Conservation (phyloP, 2,113 vertebrate genomes). For the Romanogobio albipinnatus region DNA sequence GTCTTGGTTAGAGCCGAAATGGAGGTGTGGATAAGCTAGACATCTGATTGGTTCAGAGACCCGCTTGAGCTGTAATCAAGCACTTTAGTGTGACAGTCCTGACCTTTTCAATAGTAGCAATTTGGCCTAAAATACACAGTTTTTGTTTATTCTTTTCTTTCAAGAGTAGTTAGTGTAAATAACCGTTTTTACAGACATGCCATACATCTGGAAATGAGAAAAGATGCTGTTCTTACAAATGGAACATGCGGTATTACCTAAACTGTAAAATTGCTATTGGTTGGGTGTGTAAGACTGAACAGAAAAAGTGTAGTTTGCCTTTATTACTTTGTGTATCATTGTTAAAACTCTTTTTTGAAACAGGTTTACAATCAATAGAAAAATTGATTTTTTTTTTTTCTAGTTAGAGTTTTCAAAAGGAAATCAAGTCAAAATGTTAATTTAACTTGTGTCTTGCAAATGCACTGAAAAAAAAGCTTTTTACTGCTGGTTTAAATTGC, state of each 20-base stretch:
- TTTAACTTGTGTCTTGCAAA: too few species aligned
- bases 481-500: too few species aligned
- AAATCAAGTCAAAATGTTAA: neutral
- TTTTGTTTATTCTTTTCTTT: slow-evolving; percentile 5
- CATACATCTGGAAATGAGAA: neutral
- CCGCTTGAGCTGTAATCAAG: slow-evolving; percentile 1
- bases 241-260: neutral
- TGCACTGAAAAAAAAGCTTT: too few species aligned
- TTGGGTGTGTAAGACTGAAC: neutral
- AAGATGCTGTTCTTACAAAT: slow-evolving; percentile 15
- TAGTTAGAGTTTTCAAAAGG: neutral
- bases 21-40: neutral
- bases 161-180: slow-evolving; percentile 33
- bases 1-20: neutral
- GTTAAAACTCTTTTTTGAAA: neutral
- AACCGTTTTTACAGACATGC: neutral
- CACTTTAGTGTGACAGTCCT: slow-evolving; percentile 13
- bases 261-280: neutral
- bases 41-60: slow-evolving; percentile 31
- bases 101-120: slow-evolving; percentile 12
- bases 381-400: neutral
- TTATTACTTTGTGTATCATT: neutral
- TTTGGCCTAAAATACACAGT: slow-evolving; percentile 8
- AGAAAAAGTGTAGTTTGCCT: neutral
- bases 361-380: neutral